Base-by-base conservation (phyloP, 2,888 invertebrate genomes). In the Conops quadrifasciatus region DNA sequence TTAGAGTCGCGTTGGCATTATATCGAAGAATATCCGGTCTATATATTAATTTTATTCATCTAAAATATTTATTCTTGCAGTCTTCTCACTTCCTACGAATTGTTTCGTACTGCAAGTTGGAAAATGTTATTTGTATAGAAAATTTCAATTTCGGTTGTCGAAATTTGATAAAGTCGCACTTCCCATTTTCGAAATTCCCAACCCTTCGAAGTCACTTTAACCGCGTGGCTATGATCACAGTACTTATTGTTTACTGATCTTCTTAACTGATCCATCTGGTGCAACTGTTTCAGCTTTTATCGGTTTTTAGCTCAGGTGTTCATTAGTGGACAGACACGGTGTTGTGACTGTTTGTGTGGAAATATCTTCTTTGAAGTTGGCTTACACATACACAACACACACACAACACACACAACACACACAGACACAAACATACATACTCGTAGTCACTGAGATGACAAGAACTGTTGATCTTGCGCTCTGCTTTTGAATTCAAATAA, bases 281-380 rank as follows among this genome's bases (percentile, higher is more conserved):
- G 71, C 77, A 80, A 76, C 78, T 77, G 77, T 74, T 79, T 76
- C 75, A 75, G 83, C 83, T 84, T 84, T 80, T 84, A 84, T 84
- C 80, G 81, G 75, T 74, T 83, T 74, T 66, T 74, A 66, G 53
- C 64, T 7, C 28, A 65, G 47, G 4, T 28, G 26, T 24, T 60
- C 30, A 43, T 49, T 16, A 43, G 26, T 24, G 43, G n/a, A 63
- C 13, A 26, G 45, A 21, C 36, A 19, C 19, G 30, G 53, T 7
- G 4, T 60, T 5, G 11, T 43, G 19, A 13, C 16, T 28, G 21
- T 45, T 1, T n/a, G 7, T 43, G 3, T 15, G 9, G 15, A 19
- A 21, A 19, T 16, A 43, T 43, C 36, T 30, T 28, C n/a, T 24
- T 36, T 19, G n/a, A 4, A 1, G 30, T 21, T 24, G 21, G 7